Evolutionary conservation across 2,888 invertebrate species (phyloP).

Genomic region (Leptogaster cylindrica): DNA sequence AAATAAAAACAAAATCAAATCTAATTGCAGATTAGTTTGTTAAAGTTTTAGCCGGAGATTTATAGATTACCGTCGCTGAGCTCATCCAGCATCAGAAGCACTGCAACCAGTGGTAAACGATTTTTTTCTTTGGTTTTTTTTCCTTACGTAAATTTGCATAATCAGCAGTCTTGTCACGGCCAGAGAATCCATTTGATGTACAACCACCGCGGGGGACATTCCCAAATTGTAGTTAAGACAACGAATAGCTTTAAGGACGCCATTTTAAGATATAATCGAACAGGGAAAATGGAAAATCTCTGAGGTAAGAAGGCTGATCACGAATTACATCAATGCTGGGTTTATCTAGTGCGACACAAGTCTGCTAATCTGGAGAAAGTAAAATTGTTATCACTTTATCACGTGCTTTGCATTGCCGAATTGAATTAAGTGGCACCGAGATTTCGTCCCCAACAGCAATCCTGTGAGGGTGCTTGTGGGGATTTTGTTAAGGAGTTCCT

Average conservation of each 20-base stretch:
- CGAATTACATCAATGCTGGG: neutral
- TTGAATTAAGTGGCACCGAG: neutral
- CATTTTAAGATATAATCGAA: neutral
- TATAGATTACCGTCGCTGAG: neutral
- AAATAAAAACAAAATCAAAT: neutral
- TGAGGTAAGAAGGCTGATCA: neutral
- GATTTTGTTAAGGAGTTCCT: too few species aligned
- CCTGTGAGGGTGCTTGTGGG: too few species aligned
- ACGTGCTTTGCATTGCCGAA: neutral
- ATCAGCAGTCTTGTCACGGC: neutral
- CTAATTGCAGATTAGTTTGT: too few species aligned
- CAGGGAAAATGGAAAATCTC: neutral
- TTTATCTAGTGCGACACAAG: neutral
- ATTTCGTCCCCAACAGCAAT: too few species aligned
- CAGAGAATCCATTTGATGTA: neutral
- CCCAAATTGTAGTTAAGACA: neutral
- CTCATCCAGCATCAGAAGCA: neutral
- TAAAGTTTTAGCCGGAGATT: neutral
- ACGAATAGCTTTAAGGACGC: neutral
- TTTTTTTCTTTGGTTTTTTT: neutral
- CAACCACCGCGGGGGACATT: neutral
- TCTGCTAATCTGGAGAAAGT: neutral
- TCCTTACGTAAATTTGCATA: neutral
- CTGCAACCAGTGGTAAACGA: neutral
- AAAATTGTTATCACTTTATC: slow-evolving; percentile 2